Evolutionary conservation across 2,888 invertebrate species (phyloP).

Genomic region (Limnephilus marmoratus): DNA sequence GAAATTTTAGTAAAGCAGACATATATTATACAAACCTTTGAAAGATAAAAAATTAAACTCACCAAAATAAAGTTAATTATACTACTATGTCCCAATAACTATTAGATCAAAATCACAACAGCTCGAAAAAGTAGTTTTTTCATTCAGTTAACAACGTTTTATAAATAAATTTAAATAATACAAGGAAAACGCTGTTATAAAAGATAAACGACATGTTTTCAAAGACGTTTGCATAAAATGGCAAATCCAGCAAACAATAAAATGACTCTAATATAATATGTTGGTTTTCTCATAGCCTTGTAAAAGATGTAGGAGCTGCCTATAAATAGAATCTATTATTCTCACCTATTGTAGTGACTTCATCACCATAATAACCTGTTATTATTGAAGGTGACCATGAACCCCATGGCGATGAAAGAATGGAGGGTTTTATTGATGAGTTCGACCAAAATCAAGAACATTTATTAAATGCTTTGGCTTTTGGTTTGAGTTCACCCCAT

Average conservation of each 20-base stretch:
- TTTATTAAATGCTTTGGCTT: too few relatives aligned
- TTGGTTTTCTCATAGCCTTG: constrained; percentile 15
- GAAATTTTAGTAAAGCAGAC: too few relatives aligned
- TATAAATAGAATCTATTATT: background rate
- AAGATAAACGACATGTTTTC: background rate
- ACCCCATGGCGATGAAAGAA: background rate
- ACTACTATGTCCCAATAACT: too few relatives aligned
- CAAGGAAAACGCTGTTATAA: background rate
- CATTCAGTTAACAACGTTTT: background rate
- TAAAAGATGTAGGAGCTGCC: background rate
- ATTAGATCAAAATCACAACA: too few relatives aligned
- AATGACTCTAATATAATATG: background rate
- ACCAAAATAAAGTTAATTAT: too few relatives aligned
- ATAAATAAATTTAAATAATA: background rate
- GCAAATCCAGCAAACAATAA: background rate
- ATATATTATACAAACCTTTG: too few relatives aligned
- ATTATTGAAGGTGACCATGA: background rate
- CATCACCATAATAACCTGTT: background rate
- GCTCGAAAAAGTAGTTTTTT: too few relatives aligned
- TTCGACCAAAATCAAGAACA: background rate
- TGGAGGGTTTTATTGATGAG: background rate
- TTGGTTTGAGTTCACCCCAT: too few relatives aligned
- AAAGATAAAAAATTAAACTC: too few relatives aligned
- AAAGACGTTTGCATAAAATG: background rate
- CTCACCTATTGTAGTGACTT: background rate